Base-by-base conservation (phyloP, 1,140 invertebrate species). In the Caenorhabditis briggsae region DNA sequence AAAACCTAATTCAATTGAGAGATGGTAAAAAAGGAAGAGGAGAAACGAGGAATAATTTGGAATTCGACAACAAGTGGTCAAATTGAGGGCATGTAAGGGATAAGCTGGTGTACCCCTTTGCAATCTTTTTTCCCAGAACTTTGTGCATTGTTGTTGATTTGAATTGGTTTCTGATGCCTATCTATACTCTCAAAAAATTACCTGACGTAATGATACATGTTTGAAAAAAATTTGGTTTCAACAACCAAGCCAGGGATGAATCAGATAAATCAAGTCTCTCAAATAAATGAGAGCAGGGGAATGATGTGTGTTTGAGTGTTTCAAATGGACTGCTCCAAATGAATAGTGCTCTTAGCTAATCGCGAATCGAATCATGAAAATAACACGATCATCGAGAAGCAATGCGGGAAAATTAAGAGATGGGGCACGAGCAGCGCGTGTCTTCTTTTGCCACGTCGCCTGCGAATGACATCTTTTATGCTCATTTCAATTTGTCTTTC, bases 281-380 rank as follows among this genome's bases (percentile, higher is more conserved):
- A 43, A 78, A 50, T 20, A 78, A 12, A 50, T 50, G 3, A 23
- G 70, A 33, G 33, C 33, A 1, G 3, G 33, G 1, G 33, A 78
- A 50, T 78, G 70, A 50, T 78, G 43, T 78, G 33, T 33, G 33
- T 33, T 33, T 33, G 18, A 25, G 16, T 46, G 70, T 78, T 78
- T 78, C 46, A 78, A 78, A 78, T 50, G 46, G 23, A 41, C 65
- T 46, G 50, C 7, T 78, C n/a, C 9, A 50, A 50, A 5, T 78
- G 46, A 50, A 78, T 78, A 18, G 46, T 50, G 70, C 70, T 78
- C 46, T 50, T 20, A 50, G 70, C 70, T 78, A 78, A 78, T 78
- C 70, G 70, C 33, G 46, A 78, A 78, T 78, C 70, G 70, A 78
- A 78, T 50, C 70, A 78, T 78, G 70, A 78, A 78, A 78, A 78